Evolutionary conservation across 1,140 invertebrate genomes (phyloP), one percentile per base, ranked within the genome.

Genomic region (Drosophila eugracilis): DNA sequence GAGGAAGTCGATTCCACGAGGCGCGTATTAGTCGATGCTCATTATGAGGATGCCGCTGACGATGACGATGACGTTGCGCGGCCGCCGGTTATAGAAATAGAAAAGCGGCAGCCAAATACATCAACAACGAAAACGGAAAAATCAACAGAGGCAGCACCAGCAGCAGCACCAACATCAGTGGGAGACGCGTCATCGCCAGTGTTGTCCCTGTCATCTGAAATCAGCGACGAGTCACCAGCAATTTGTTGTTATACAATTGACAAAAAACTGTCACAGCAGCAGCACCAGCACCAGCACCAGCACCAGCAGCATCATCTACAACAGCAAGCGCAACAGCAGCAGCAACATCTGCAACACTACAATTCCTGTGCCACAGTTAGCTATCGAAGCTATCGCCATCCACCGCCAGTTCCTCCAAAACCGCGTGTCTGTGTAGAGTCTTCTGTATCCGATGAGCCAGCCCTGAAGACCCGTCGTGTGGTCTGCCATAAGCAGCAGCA

Each of bases 201-300:
- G 66, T 59, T 70, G 66, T 76, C 73, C 49, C 62, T 58, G 49
- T 66, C 78, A 55, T 65, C 74, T 15, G 47, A 74, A 67, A 63
- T 69, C 54, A 69, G 83, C 66, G 72, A 69, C 73, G 77, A 78
- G 67, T 91, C 89, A 70, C 73, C 81, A 66, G 73, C 74, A 70
- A 84, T 84, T 91, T 84, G 85, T 84, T 89, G 80, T 90, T 88
- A 78, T 84, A 89, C 78, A 74, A 84, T 84, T 88, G 76, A 80
- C 74, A 79, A 89, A 71, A 47, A 69, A 69, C 47, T 44, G 65
- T 55, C 57, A 74, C 50, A 57, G 42, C 37, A 66, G n/a, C 72
- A 30, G 6, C 66, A 49, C 14, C 19, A 21, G 42, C 39, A 34
- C 30, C 37, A 5, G 17, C 42, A 26, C 3, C 54, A 59, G 6